Evolutionary conservation across 2,888 invertebrate species (phyloP).

Genomic region (Lysandra bellargus): DNA sequence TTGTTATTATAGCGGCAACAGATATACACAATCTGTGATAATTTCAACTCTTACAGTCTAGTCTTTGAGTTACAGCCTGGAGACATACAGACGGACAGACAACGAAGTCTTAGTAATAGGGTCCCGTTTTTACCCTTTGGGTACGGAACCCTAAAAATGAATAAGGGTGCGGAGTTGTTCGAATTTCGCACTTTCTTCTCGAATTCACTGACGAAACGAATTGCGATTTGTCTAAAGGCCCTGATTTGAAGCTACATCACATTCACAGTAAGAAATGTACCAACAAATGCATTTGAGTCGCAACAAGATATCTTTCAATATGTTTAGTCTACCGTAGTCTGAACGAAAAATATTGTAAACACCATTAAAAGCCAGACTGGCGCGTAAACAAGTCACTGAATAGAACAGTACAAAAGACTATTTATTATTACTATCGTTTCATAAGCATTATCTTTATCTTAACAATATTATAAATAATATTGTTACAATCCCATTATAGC

Average conservation of each 20-base stretch:
- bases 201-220: not conserved
- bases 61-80: no score
- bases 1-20: no score
- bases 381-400: conserved; percentile 30
- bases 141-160: no score
- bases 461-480: not conserved
- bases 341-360: conserved; percentile 29
- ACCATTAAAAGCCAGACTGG: conserved; percentile 32
- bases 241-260: not conserved
- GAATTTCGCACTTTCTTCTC: not conserved
- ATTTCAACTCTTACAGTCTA: no score
- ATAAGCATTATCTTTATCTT: not conserved
- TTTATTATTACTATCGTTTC: conserved; percentile 17
- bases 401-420: conserved; percentile 26
- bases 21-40: no score
- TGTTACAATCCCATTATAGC: not conserved
- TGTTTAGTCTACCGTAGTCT: conserved; percentile 28
- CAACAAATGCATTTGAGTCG: conserved; percentile 21
- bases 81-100: no score
- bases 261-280: not conserved
- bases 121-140: no score
- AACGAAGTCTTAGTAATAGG: no score
- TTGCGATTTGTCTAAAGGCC: no score
- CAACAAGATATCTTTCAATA: conserved; percentile 29
- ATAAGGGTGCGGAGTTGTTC: no score